Evolutionary conservation across 2,888 invertebrate species (phyloP).

Genomic region (Amblyteles armatorius): DNA sequence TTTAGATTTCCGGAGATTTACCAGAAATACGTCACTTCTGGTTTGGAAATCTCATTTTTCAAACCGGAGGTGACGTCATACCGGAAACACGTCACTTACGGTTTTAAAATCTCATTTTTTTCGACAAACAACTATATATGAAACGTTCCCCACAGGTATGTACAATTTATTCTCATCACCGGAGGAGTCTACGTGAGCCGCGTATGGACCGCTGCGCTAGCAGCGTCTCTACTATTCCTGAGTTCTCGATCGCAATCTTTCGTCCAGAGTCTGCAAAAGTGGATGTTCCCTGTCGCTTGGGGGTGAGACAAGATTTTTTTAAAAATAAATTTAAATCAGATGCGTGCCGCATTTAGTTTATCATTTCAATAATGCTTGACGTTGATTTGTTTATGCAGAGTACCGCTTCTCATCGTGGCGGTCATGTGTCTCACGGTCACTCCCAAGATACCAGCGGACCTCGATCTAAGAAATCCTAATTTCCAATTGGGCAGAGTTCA

Average conservation of each 20-base stretch:
- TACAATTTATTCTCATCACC: constrained; percentile 92
- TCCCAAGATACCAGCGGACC: constrained; percentile 84
- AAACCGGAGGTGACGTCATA: too few species aligned
- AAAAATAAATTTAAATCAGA: not conserved
- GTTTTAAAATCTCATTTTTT: too few species aligned
- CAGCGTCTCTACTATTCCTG: constrained; percentile 92
- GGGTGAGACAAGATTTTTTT: constrained; percentile 83
- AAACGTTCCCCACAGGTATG: constrained; percentile 85
- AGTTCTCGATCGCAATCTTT: constrained; percentile 94
- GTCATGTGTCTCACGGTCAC: constrained; percentile 87
- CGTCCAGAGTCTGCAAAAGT: constrained; percentile 91
- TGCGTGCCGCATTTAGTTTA: not conserved
- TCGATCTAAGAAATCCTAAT: constrained; percentile 89
- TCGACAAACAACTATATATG: not conserved
- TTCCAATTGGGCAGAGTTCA: constrained; percentile 92
- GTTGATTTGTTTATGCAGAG: constrained; percentile 20
- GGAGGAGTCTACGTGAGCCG: constrained; percentile 93
- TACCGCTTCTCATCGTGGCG: constrained; percentile 89
- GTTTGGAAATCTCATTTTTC: too few species aligned
- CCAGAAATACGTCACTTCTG: too few species aligned
- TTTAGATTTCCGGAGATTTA: too few species aligned
- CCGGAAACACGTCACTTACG: too few species aligned
- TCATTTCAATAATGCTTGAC: not conserved
- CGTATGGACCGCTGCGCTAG: constrained; percentile 94
- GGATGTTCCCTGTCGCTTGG: constrained; percentile 87